Base-by-base conservation (phyloP, 2,888 invertebrate genomes). In the Rhimphoctona megacephalus region DNA sequence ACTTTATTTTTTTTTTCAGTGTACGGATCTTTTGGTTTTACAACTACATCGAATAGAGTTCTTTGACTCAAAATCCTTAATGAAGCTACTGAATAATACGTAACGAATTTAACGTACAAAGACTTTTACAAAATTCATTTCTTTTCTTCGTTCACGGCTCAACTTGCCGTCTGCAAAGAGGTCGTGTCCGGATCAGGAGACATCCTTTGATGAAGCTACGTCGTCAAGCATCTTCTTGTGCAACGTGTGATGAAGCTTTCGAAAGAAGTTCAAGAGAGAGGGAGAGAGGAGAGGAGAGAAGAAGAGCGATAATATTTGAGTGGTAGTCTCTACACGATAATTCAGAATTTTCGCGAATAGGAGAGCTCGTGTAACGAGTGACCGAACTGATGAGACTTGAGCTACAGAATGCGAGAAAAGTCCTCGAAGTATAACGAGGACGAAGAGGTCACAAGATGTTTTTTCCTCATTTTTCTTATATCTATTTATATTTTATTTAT, bases 391-490 rank as follows among this genome's bases (percentile, higher is more conserved):
- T 22, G 46, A 61, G 61, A 30, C 25, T 57, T 14, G 57, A 57
- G 57, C 25, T 25, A 57, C 57, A 11, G 11, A 57, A 52, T 22
- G 43, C 17, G 43, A 61, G 57, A 61, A 82, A 82, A 72, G 11
- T 67, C 57, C 64, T 69, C 43, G 25, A 83, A 76, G 25, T 57
- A 77, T 77, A 83, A 77, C 70, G 70, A 77, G 61, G 70, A 69
- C n/a, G n/a, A 77, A 57, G 14, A 52, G 52, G 9, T n/a, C 33
- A 7, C 30, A 4, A 8, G 30, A 49, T 11, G 25, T 57, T 57
- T 22, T 57, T 14, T 57, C 25, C 25, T 30, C 14, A 25, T 25
- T 25, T n/a, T 57, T 25, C 14, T 25, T 30, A 57, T 25, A 57
- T 14, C 25, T 25, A 5, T 30, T 14, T 25, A 25, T 14, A 22